A percentile compares a stretch with the other conserved stretches of the same genome.
These are phyloP conservation scores for Calosoma granatense DNA, from an alignment of 1,140 invertebrate species.

Conservation along the genomic window DNA sequence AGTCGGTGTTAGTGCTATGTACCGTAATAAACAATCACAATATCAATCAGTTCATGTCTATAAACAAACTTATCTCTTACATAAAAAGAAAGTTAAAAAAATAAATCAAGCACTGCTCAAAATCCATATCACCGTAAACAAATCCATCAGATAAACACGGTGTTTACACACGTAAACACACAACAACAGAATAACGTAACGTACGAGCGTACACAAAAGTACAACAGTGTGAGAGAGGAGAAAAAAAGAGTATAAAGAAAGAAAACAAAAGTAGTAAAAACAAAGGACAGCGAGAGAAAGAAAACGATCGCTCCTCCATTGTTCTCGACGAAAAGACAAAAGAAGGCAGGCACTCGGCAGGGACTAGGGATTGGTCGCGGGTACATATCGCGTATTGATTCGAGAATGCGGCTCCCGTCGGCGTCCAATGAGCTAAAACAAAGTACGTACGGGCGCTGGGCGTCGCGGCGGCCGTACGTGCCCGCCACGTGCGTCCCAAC, in stretches of 20 bases:
- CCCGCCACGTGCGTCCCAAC: neutral
- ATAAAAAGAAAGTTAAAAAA: neutral
- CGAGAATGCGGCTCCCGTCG: neutral
- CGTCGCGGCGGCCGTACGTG: neutral
- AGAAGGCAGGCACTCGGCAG: neutral
- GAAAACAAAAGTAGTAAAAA: neutral
- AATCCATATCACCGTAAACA: neutral
- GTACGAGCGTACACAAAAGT: neutral
- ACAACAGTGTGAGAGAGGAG: neutral
- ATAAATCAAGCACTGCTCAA: neutral
- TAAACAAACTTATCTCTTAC: neutral
- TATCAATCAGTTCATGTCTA: neutral
- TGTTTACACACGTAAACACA: neutral
- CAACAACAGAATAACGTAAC: neutral
- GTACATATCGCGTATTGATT: slow-evolving; percentile 8
- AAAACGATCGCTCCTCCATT: slow-evolving; percentile 5
- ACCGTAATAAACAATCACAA: neutral
- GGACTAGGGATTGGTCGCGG: slow-evolving; percentile 2
- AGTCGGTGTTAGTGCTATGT: too few relatives aligned
- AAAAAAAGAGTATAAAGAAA: neutral
- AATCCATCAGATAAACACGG: neutral
- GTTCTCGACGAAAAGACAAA: neutral
- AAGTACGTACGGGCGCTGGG: neutral
- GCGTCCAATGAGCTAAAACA: slow-evolving; percentile 7
- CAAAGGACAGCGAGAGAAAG: neutral